Evolutionary conservation across 2,113 vertebrate genomes (phyloP).

Genomic region (Elachura formosa): DNA sequence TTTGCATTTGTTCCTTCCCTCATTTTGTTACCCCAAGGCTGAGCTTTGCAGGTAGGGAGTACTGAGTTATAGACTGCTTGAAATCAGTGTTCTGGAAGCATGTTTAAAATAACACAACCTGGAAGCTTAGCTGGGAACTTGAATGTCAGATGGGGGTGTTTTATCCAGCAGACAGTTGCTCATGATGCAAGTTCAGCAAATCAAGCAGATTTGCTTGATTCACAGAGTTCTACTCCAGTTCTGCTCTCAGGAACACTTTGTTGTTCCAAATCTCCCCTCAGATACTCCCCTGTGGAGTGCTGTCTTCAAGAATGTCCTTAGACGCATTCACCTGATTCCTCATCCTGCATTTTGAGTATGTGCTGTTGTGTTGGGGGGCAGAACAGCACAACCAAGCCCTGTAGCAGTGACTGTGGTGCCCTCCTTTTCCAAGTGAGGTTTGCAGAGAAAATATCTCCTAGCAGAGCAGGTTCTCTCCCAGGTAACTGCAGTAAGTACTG

Average conservation of each 20-base stretch:
- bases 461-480: not conserved
- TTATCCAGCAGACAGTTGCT: not conserved
- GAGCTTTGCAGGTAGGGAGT: not conserved
- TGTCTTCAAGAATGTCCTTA: not conserved
- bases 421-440: not conserved
- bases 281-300: not conserved
- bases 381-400: not conserved
- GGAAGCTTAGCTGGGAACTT: not conserved
- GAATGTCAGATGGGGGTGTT: not conserved
- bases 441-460: not conserved
- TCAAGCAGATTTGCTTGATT: not conserved
- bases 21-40: not conserved
- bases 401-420: not conserved
- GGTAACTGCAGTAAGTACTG: not conserved
- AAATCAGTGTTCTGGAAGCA: not conserved
- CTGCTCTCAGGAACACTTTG: not conserved
- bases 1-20: not conserved
- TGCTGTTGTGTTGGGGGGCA: not conserved
- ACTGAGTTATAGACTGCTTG: not conserved
- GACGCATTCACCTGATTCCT: not conserved
- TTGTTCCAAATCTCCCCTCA: not conserved
- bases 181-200: not conserved
- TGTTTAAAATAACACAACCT: not conserved
- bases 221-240: not conserved
- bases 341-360: not conserved